Conservation (phyloP, 2,797 vertebrate species). For the Trematomus bernacchii region DNA sequence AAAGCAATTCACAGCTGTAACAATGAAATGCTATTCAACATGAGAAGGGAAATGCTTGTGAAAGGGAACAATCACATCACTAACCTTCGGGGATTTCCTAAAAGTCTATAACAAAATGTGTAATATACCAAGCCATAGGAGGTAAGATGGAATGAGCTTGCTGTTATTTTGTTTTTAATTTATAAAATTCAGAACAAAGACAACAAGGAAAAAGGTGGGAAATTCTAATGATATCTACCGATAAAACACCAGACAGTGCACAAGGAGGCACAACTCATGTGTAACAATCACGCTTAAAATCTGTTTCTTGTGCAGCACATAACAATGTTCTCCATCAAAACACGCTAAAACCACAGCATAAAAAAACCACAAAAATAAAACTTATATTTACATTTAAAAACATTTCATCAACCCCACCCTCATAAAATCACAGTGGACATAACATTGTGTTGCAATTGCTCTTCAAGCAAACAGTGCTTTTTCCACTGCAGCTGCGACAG, state of each 20-base stretch:
- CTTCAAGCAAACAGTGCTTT: constrained; percentile 38
- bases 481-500: constrained; percentile 24
- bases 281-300: constrained; percentile 47
- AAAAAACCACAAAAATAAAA: constrained; percentile 55
- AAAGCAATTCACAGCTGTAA: constrained; percentile 13
- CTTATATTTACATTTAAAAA: constrained; percentile 71
- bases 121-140: constrained; percentile 64
- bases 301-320: constrained; percentile 26
- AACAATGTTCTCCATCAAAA: constrained; percentile 41
- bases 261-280: constrained; percentile 12
- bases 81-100: constrained; percentile 33
- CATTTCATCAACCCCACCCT: constrained; percentile 44
- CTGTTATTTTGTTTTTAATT: constrained; percentile 35
- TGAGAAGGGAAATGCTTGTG: background rate
- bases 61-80: constrained; percentile 18
- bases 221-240: constrained; percentile 9
- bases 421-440: constrained; percentile 60
- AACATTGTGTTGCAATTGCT: constrained; percentile 30
- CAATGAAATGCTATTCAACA: constrained; percentile 26
- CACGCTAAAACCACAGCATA: background rate
- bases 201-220: constrained; percentile 6
- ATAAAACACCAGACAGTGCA: constrained; percentile 25
- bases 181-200: constrained; percentile 41
- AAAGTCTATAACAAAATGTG: constrained; percentile 25
- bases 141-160: constrained; percentile 47